These are phyloP conservation scores for Phengaris alcon DNA, from an alignment of 2,888 invertebrate species.

Conservation along the genomic window DNA sequence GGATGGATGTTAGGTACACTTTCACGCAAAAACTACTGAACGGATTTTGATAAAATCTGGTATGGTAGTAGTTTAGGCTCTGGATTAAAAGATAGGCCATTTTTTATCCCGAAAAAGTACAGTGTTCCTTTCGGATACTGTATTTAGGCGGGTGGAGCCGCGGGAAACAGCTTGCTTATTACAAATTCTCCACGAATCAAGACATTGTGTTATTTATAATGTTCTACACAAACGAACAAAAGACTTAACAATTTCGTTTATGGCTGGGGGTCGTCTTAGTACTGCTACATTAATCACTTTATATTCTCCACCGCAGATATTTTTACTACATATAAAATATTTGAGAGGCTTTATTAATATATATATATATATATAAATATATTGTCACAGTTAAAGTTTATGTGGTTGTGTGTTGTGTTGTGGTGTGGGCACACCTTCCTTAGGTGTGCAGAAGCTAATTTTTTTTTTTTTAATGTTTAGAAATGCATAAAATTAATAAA, in stretches of 20 bases:
- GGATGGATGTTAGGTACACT: too few relatives aligned
- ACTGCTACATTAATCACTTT: constrained; percentile 7
- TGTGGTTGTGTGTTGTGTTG: too few relatives aligned
- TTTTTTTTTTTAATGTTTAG: too few relatives aligned
- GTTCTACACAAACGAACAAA: constrained; percentile 1
- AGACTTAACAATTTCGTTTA: constrained; percentile 10
- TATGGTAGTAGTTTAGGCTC: neutral
- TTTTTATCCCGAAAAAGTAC: neutral
- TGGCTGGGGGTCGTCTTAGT: neutral
- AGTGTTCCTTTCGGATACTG: neutral
- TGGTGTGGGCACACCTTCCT: too few relatives aligned
- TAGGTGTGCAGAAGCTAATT: too few relatives aligned
- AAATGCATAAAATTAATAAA: too few relatives aligned
- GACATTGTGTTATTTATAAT: neutral
- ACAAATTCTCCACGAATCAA: neutral
- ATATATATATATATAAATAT: too few relatives aligned
- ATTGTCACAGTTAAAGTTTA: too few relatives aligned
- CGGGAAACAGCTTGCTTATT: neutral
- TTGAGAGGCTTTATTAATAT: neutral
- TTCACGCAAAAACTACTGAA: too few relatives aligned
- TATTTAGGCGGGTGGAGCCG: neutral
- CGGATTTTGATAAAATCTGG: neutral
- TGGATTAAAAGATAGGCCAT: too few relatives aligned
- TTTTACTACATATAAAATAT: neutral
- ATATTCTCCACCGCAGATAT: constrained; percentile 6